These are phyloP conservation scores for Campoplex capitator DNA, from an alignment of 2,888 invertebrate species.

Conservation along the genomic window DNA sequence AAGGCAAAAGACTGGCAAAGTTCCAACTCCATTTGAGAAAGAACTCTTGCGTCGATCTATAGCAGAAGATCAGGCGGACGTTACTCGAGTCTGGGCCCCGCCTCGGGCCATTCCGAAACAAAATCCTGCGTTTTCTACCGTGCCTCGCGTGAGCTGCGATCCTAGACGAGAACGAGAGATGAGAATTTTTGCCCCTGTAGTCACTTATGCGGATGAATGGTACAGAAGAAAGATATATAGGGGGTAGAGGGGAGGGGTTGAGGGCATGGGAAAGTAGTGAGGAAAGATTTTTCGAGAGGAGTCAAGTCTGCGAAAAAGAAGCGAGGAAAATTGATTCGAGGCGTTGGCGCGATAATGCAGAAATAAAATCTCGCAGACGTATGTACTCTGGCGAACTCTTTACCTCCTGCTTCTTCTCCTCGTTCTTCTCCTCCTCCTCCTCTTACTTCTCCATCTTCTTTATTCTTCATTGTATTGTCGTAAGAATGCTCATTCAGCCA, in stretches of 20 bases:
- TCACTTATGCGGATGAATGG: slow-evolving; percentile 66
- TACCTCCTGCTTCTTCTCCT: slow-evolving; percentile 25
- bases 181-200: slow-evolving; percentile 60
- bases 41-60: slow-evolving; percentile 61
- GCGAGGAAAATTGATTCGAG: slow-evolving; percentile 69
- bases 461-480: slow-evolving; percentile 26
- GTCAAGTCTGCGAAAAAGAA: slow-evolving; percentile 38
- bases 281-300: slow-evolving; percentile 30
- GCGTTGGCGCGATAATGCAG: slow-evolving; percentile 70
- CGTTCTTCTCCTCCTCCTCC: slow-evolving; percentile 26
- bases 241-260: not conserved
- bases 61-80: slow-evolving; percentile 60
- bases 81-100: slow-evolving; percentile 59
- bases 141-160: slow-evolving; percentile 12
- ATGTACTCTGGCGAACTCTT: slow-evolving; percentile 46
- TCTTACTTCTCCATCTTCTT: slow-evolving; percentile 34
- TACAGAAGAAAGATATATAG: slow-evolving; percentile 35
- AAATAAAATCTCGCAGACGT: slow-evolving; percentile 68
- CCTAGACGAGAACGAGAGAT: slow-evolving; percentile 46
- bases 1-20: slow-evolving; percentile 66
- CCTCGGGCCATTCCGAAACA: slow-evolving; percentile 67
- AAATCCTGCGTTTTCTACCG: slow-evolving; percentile 63
- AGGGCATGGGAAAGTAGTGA: not conserved
- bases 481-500: slow-evolving; percentile 52
- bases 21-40: slow-evolving; percentile 70